These are phyloP conservation scores for Drosophila suzukii DNA, from an alignment of 1,140 invertebrate species.

Conservation along the genomic window DNA sequence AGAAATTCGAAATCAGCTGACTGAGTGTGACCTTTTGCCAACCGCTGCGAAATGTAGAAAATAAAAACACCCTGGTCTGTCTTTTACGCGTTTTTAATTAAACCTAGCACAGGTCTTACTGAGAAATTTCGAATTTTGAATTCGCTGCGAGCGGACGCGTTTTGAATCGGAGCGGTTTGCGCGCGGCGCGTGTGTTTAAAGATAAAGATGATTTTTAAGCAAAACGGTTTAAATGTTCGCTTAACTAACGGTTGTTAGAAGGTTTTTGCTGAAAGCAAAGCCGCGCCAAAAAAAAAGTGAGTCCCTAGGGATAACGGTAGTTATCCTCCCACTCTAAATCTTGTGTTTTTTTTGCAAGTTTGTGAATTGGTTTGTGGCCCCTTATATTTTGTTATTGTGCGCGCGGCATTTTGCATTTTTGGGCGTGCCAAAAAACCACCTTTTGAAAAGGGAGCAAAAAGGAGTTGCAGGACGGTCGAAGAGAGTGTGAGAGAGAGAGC, in stretches of 20 bases:
- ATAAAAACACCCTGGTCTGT: too few species aligned
- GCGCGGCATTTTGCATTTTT: conserved; percentile 10
- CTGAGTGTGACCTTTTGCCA: too few species aligned
- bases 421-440: conserved; percentile 18
- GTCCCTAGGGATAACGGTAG: conserved; percentile 19
- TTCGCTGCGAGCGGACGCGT: conserved; percentile 2
- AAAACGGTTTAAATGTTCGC: too few species aligned
- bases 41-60: too few species aligned
- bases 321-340: neutral
- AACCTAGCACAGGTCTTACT: too few species aligned
- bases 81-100: neutral
- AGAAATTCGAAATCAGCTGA: too few species aligned
- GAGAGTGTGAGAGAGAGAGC: neutral
- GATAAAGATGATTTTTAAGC: too few species aligned
- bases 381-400: conserved; percentile 11
- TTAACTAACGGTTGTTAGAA: neutral
- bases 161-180: neutral
- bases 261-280: neutral
- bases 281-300: conserved; percentile 11
- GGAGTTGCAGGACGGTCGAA: conserved; percentile 2
- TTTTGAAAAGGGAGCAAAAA: conserved; percentile 19
- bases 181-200: conserved; percentile 1
- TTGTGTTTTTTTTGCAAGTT: conserved; percentile 6
- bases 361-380: neutral
- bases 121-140: neutral